Conservation (phyloP, 2,888 invertebrate genomes). For the Chrysina gloriosa region DNA sequence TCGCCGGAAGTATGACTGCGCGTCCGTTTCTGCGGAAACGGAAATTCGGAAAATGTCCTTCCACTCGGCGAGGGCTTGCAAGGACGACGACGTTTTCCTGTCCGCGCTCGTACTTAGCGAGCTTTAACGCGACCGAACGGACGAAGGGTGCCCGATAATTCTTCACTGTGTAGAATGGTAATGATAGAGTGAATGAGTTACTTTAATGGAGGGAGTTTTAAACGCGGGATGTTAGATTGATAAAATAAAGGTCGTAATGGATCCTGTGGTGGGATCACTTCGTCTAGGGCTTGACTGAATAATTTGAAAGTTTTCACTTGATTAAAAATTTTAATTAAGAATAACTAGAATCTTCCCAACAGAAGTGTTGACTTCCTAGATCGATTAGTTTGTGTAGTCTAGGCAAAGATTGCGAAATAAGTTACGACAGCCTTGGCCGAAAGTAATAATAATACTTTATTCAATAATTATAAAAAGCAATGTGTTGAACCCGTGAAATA, state of each 20-base stretch:
- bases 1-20: slow-evolving; percentile 35
- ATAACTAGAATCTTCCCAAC: no score
- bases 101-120: slow-evolving; percentile 19
- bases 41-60: slow-evolving; percentile 43
- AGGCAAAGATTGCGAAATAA: no score
- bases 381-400: no score
- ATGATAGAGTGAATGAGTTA: background rate
- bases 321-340: background rate
- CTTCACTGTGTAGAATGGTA: background rate
- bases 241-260: background rate
- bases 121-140: slow-evolving; percentile 21
- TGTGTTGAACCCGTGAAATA: no score
- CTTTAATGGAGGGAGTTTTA: background rate
- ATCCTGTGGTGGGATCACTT: background rate
- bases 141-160: background rate
- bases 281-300: background rate
- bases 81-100: slow-evolving; percentile 8
- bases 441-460: no score
- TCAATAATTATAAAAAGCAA: no score
- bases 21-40: slow-evolving; percentile 45
- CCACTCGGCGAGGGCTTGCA: background rate
- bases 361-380: no score
- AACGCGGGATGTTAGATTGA: background rate
- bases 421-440: no score
- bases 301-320: background rate